These are phyloP conservation scores for Epistrophe eligans DNA, from an alignment of 2,888 invertebrate genomes.

Conservation along the genomic window DNA sequence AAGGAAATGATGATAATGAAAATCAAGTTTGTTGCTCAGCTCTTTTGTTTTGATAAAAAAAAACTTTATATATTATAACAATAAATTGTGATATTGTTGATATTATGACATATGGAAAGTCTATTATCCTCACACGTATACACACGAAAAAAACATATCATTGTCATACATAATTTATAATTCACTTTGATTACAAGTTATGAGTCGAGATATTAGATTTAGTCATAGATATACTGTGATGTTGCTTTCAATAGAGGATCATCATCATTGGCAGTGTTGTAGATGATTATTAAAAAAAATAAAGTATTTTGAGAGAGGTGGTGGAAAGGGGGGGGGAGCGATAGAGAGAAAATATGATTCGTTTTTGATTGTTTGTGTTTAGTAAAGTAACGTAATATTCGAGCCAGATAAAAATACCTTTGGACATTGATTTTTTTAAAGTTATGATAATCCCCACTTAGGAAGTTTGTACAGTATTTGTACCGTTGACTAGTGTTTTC, in stretches of 20 bases:
- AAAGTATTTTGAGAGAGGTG: background rate
- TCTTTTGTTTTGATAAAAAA: conserved; percentile 73
- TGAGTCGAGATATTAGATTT: conserved; percentile 71
- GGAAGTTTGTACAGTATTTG: conserved; percentile 29
- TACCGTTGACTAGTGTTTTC: background rate
- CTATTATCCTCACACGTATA: conserved; percentile 30
- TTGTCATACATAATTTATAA: conserved; percentile 68
- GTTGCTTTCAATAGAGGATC: conserved; percentile 48
- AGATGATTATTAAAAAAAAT: background rate
- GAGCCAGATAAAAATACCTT: conserved; percentile 43
- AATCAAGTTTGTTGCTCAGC: conserved; percentile 72
- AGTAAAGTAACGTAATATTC: conserved; percentile 60
- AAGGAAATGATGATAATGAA: conserved; percentile 60
- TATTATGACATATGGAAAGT: conserved; percentile 70
- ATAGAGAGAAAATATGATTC: conserved; percentile 46
- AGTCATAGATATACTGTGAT: conserved; percentile 64
- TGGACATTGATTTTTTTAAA: conserved; percentile 37
- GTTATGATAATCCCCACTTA: conserved; percentile 62
- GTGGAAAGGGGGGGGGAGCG: background rate
- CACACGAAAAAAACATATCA: conserved; percentile 8
- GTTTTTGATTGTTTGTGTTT: conserved; percentile 70
- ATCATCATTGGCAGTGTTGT: conserved; percentile 28
- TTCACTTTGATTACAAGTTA: conserved; percentile 75
- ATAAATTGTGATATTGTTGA: conserved; percentile 74
- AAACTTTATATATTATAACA: conserved; percentile 42